Conservation (phyloP, 1,140 invertebrate species). For the Drosophila aff. region DNA sequence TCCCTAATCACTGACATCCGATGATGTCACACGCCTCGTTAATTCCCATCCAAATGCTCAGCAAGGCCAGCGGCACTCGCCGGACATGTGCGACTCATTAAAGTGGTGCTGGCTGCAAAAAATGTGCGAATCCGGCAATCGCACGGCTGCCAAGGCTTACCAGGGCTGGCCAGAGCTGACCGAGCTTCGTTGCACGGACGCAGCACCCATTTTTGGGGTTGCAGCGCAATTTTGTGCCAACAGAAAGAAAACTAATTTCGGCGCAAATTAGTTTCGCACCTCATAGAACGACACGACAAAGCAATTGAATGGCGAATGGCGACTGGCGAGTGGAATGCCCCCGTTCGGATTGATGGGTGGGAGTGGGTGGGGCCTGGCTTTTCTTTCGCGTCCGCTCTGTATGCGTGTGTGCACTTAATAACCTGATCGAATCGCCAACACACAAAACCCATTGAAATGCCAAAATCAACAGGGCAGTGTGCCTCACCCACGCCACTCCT, state of each 20-base stretch:
- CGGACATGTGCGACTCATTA: conserved; percentile 78
- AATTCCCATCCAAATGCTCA: conserved; percentile 47
- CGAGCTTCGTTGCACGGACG: conserved; percentile 19
- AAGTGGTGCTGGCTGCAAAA: conserved; percentile 50
- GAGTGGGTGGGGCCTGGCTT: conserved; percentile 4
- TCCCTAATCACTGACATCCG: conserved; percentile 65
- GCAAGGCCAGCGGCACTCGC: conserved; percentile 50
- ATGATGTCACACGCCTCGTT: conserved; percentile 65
- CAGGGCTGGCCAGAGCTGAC: conserved; percentile 19
- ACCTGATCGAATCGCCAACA: conserved; percentile 79
- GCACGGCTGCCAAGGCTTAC: conserved; percentile 6
- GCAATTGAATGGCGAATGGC: conserved; percentile 65
- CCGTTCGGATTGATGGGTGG: conserved; percentile 17
- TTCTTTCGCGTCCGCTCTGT: conserved; percentile 23
- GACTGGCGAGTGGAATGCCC: conserved; percentile 46
- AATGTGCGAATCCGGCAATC: conserved; percentile 51
- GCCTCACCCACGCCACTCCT: conserved; percentile 2
- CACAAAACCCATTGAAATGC: conserved; percentile 81
- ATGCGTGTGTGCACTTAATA: conserved; percentile 79
- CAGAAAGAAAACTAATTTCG: conserved; percentile 82
- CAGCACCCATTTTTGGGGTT: conserved; percentile 46
- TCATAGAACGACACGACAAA: conserved; percentile 69
- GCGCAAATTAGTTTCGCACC: conserved; percentile 83
- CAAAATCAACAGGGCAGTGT: conserved; percentile 77
- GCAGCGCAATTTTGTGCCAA: conserved; percentile 61